phyloP scores from a whole-genome alignment of 2,888 invertebrate species.

The Dioctria linearis region DNA sequence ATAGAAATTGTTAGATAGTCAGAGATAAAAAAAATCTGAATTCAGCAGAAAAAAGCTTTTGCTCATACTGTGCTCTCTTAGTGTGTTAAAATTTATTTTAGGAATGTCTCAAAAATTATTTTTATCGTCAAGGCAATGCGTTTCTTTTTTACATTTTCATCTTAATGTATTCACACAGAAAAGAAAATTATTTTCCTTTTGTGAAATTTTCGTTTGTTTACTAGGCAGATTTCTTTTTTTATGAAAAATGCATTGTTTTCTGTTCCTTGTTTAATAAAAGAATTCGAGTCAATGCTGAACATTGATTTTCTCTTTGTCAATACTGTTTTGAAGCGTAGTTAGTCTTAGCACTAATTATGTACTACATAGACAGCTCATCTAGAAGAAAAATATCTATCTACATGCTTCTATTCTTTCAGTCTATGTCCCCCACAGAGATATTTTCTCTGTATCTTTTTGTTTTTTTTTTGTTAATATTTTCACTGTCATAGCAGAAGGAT shows the following conservation, averaged over 20 bases:
- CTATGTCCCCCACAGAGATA: not conserved
- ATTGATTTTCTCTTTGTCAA: not conserved
- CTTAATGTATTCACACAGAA: not conserved
- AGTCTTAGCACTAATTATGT: not conserved
- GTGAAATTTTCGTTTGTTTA: not conserved
- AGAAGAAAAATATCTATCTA: too few relatives aligned
- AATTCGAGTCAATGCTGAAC: not conserved
- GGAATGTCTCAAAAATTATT: conserved; percentile 48
- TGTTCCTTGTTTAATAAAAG: not conserved
- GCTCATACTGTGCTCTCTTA: conserved; percentile 1
- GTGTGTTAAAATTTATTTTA: conserved; percentile 37
- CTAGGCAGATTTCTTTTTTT: not conserved
- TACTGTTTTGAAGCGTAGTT: not conserved
- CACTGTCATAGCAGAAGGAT: too few relatives aligned
- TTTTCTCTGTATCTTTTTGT: too few relatives aligned
- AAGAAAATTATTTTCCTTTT: not conserved
- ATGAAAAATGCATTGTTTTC: not conserved
- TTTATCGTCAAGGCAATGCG: conserved; percentile 28
- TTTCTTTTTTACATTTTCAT: conserved; percentile 16
- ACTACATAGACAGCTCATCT: too few relatives aligned
- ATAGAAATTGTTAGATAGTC: not conserved
- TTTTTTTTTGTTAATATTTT: too few relatives aligned
- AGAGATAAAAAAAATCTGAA: not conserved
- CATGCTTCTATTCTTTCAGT: not conserved
- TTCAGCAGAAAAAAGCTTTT: conserved; percentile 26